A percentile compares a stretch with the other conserved stretches of the same genome.
phyloP scores from a whole-genome alignment of 2,113 vertebrate species.

The Zapornia atra region DNA sequence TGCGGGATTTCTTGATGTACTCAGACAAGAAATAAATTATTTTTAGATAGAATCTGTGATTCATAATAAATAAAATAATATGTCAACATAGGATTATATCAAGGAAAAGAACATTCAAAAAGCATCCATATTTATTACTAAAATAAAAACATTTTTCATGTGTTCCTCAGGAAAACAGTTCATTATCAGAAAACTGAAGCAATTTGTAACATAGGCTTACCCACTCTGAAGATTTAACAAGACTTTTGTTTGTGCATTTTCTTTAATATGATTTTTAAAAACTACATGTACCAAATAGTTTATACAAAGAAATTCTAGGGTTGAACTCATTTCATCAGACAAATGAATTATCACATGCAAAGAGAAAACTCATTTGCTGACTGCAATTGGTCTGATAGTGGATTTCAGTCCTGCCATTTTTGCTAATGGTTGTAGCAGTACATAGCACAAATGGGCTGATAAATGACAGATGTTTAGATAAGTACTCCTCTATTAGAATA shows the following conservation, averaged over 20 bases:
- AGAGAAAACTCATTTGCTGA: not conserved
- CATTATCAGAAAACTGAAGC: not conserved
- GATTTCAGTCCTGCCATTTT: not conserved
- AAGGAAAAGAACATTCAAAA: not conserved
- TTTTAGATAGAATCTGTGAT: not conserved
- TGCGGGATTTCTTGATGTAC: not conserved
- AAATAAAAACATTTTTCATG: not conserved
- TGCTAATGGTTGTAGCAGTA: not conserved
- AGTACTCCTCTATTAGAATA: not conserved
- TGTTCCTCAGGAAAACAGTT: not conserved
- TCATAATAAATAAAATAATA: not conserved
- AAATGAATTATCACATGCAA: not conserved
- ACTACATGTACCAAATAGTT: not conserved
- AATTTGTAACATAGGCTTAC: not conserved
- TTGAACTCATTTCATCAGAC: not conserved
- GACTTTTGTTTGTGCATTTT: not conserved
- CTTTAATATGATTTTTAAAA: not conserved
- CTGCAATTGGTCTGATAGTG: not conserved
- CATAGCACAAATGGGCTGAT: not conserved
- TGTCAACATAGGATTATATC: not conserved
- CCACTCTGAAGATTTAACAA: not conserved
- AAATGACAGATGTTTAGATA: not conserved
- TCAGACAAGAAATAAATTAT: not conserved
- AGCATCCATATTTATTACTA: not conserved
- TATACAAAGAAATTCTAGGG: not conserved